phyloP scores from a whole-genome alignment of 64 coral and sea anemone genomes.

The Dendrophyllia cribrosa region DNA sequence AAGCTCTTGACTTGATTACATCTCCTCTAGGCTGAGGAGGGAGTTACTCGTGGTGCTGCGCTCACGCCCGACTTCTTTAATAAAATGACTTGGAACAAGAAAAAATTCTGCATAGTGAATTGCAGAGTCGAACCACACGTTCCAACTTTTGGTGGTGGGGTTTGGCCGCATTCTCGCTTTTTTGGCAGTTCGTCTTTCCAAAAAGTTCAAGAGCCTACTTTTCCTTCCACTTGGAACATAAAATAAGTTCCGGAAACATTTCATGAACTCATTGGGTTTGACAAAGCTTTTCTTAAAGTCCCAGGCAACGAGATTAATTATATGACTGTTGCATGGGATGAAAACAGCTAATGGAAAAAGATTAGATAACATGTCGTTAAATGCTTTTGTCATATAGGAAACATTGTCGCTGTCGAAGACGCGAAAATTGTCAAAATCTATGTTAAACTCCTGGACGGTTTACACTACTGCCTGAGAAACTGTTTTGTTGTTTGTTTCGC shows the following conservation, averaged over 20 bases:
- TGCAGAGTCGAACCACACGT: conserved; percentile 47
- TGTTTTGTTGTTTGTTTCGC: conserved; percentile 59
- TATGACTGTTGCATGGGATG: not conserved
- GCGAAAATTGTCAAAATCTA: conserved; percentile 35
- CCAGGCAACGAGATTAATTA: not conserved
- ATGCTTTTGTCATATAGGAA: conserved; percentile 3
- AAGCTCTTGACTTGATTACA: conserved; percentile 6
- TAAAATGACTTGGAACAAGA: conserved; percentile 12
- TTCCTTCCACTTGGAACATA: not conserved
- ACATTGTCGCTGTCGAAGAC: conserved; percentile 26
- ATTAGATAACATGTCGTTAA: not conserved
- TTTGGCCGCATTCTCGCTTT: not conserved
- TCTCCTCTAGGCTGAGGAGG: conserved; percentile 46
- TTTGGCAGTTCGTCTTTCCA: not conserved
- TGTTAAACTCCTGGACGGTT: conserved; percentile 47
- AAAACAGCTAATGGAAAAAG: not conserved
- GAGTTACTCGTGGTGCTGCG: conserved; percentile 22
- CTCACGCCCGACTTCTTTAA: conserved; percentile 4
- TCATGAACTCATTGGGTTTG: not conserved
- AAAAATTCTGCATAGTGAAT: conserved; percentile 42
- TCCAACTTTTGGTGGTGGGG: conserved; percentile 24
- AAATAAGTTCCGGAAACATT: not conserved
- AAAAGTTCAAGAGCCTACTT: not conserved
- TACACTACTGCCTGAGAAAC: conserved; percentile 23
- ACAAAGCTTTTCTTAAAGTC: conserved; percentile 5